Evolutionary conservation across 1,140 invertebrate species (phyloP), one percentile per base, ranked within the genome.

Genomic region (Geopemphigus sp.): DNA sequence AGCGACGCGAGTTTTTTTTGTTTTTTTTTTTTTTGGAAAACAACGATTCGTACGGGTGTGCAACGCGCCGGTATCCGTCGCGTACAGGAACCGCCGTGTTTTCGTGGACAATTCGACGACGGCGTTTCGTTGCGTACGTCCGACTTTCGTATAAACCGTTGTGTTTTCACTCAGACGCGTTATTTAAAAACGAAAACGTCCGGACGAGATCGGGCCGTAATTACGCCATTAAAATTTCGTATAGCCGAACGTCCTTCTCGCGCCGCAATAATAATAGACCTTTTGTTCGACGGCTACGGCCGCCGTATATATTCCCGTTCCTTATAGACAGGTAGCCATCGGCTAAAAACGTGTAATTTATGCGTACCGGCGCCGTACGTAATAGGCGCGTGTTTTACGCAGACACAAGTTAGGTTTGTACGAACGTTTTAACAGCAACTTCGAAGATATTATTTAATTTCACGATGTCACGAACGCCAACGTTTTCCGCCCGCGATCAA

Each of bases 401-500:
- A 39, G 22, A 22, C 19, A 11, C 47, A 45, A 22, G 64, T 45
- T 66, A 66, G n/a, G n/a, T n/a, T n/a, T 39, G 14, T n/a, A 19
- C 54, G 19, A 54, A 54, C 63, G 12, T 64, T 64, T 45, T 39
- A 39, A 39, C 32, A 64, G 29, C 11, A 39, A 63, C 63, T n/a
- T 12, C 39, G 19, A 50, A 68, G 66, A 50, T 68, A 68, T 68
- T 68, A 50, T 68, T 68, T 68, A 68, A 68, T 50, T 56, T 56
- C 32, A 11, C 59, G 73, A 76, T 76, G 73, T 76, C 73, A 76
- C 59, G 22, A 22, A 76, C 73, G 73, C 73, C 73, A 76, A 76
- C 73, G 73, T 45, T 59, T 59, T 76, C 56, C 73, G 73, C 54
- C 32, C 19, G 54, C 45, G 15, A 76, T 56, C 56, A 10, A 68